Base-by-base conservation (phyloP, 2,888 invertebrate species). In the Philaethria dido region DNA sequence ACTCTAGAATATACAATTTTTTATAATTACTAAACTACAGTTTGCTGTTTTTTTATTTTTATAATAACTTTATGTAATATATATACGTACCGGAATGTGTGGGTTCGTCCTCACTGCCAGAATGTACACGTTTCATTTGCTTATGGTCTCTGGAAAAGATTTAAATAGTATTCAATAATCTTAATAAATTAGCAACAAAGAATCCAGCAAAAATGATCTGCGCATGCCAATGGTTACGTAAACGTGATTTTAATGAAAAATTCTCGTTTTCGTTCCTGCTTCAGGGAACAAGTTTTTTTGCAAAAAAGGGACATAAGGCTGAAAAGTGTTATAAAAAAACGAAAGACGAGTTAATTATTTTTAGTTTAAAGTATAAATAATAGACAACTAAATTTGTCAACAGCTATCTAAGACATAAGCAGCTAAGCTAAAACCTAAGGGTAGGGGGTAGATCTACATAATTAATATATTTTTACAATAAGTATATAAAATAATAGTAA, bases 21-120 rank as follows among this genome's bases (percentile, higher is more conserved):
- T 25, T n/a, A n/a, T n/a, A n/a, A n/a, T n/a, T n/a, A n/a, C n/a
- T n/a, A n/a, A n/a, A n/a, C n/a, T n/a, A n/a, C n/a, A n/a, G n/a
- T n/a, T n/a, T n/a, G n/a, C n/a, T n/a, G n/a, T n/a, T n/a, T 25
- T 25, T 25, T 5, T 4, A 25, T 25, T 25, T 25, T 25, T 25
- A 25, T 25, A 25, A 25, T 25, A 5, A 25, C 5, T 2, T 25
- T 25, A 25, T 25, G 5, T 25, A 25, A 25, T 25, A 25, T 25
- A n/a, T n/a, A n/a, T n/a, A 20, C n/a, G 22, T 62, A 96, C 96
- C 96, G 87, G 96, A 96, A 89, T 96, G 96, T 14, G 94, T 94
- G 39, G 95, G 95, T 75, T 96, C 96, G 73, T 96, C 96, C 83
- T 96, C 96, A 73, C 95, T 95, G 55, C 95, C 95, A 73, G 95